phyloP scores from a whole-genome alignment of 2,113 vertebrate species.

The Panthera uncia region DNA sequence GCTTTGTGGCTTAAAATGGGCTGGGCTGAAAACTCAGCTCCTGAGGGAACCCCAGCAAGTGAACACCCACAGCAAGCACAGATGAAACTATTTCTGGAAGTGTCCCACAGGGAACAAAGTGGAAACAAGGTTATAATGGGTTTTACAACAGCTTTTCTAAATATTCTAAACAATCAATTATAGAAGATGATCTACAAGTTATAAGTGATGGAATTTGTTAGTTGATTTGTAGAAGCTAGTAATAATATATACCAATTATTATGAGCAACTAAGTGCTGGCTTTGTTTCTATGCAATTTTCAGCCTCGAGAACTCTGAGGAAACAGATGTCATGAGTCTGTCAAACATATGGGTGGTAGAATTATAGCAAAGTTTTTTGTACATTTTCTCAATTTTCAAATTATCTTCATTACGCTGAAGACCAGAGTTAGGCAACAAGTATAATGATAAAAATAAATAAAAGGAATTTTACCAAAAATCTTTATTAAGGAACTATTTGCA shows the following conservation, averaged over 20 bases:
- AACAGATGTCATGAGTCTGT: not conserved
- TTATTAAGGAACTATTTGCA: constrained; percentile 8
- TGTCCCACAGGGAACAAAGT: not conserved
- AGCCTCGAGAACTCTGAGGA: constrained; percentile 13
- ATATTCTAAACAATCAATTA: not conserved
- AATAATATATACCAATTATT: not conserved
- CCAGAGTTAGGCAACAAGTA: not conserved
- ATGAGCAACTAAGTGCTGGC: not conserved
- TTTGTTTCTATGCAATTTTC: constrained; percentile 9
- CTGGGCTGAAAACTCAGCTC: not conserved
- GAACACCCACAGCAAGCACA: not conserved
- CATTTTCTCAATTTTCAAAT: not conserved
- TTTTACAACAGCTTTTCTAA: not conserved
- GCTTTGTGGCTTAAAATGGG: not conserved
- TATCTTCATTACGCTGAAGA: not conserved
- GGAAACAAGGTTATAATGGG: not conserved
- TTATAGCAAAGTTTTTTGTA: not conserved
- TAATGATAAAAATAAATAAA: not conserved
- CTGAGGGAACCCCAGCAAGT: not conserved
- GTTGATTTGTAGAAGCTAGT: not conserved
- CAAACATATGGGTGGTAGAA: not conserved
- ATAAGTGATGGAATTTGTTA: not conserved
- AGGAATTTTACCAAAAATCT: constrained; percentile 28
- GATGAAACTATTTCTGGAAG: not conserved
- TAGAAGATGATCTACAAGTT: not conserved